Base-by-base conservation (phyloP, 2,888 invertebrate species). In the Bimastos eiseni region DNA sequence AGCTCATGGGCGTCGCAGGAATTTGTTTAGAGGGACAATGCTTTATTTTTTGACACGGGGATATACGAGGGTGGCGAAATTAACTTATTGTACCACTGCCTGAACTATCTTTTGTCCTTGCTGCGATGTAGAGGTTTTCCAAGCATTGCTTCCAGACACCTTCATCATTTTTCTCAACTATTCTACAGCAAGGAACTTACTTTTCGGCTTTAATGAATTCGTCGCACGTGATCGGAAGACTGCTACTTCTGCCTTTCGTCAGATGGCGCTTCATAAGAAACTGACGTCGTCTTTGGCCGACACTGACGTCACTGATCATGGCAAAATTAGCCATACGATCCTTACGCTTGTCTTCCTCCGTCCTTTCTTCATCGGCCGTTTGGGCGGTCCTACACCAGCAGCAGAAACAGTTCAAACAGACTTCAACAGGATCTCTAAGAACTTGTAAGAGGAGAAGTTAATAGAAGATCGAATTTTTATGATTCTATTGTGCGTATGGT, bases 251-350 rank as follows among this genome's bases (percentile, higher is more conserved):
- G 19, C 38, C 89, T 33, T 15, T 49, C 38, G 41, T 6, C 49
- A 34, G 37, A 0, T 89, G 89, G 49, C 49, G 89, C 89, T 44
- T 41, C 90, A 70, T 55, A 38, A 49, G 33, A 36, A 89, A 70
- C 44, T 70, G 55, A 37, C 37, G 84, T 37, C 83, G 90, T 90
- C 90, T 83, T 11, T 90, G 83, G 8, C 90, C 90, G n/a, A 90
- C 90, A 41, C 86, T 90, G 38, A 84, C 83, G 84, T 90, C 90
- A 41, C 90, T 90, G n/a, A 90, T 90, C 30, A 84, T 38, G 17
- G 84, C 38, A 13, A 90, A 37, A 37, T n/a, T 84, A n/a, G 84
- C 83, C 36, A 83, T 11, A 36, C 44, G 83, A n/a, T 5, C 36
- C 38, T 84, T 38, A 5, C 84, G 34, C 90, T 34, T 36, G 1